Evolutionary conservation across 2,888 invertebrate genomes (phyloP), one percentile per base, ranked within the genome.

Genomic region (Harmothoe impar): DNA sequence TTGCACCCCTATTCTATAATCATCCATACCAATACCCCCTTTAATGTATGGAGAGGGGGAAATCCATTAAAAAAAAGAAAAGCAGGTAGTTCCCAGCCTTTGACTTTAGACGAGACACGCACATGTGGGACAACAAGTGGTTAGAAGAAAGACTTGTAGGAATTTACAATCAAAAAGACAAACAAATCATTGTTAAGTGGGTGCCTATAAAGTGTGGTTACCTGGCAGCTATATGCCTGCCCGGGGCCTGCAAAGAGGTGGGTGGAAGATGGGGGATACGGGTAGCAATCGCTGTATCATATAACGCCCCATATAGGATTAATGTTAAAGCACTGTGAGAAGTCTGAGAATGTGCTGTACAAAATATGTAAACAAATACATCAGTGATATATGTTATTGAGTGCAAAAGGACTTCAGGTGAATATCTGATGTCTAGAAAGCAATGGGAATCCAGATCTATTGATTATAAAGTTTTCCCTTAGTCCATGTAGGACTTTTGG

Each of bases 151-250:
- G 62, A 62, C n/a, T 20, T n/a, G 23, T 20, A n/a, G 62, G 62
- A n/a, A 43, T 81, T 33, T 35, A 43, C 33, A 23, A 81, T 43
- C 81, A 81, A 81, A 81, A 81, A 81, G 81, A 81, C 81, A 81
- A 81, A 81, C 81, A 81, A n/a, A 20, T 33, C 20, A 81, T 81
- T 81, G 81, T 81, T 35, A 81, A 43, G 0, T 81, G 81, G 25
- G 25, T 17, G 77, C 7, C 17, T 17, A 29, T 77, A 31, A 62
- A 62, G 43, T 72, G 72, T 72, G 72, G 72, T 72, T 31, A 25
- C 43, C 3, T 23, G 25, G 43, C 81, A 81, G 81, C 15, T n/a
- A 81, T 81, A 35, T 81, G 81, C 0, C 33, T n/a, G 77, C 62
- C 77, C 25, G 31, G 0, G 77, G 77, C 31, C 31, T n/a, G n/a